Conservation (phyloP, 2,113 vertebrate genomes). For the Todiramphus saurophagus region DNA sequence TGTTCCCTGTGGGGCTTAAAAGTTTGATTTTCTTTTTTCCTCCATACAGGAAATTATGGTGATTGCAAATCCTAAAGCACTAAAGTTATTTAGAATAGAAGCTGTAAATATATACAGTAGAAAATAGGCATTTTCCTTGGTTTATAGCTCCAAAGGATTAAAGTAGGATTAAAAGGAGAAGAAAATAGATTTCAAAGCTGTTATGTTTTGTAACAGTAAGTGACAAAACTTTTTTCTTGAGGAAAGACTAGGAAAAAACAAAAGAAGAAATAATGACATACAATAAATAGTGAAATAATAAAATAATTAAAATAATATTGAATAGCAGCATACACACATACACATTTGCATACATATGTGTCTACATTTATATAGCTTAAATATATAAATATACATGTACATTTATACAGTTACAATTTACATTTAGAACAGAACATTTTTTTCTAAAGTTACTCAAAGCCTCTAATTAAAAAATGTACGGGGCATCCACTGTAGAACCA, state of each 20-base stretch:
- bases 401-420: neutral
- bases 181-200: conserved; percentile 63
- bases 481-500: neutral
- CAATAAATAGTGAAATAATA: neutral
- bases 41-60: neutral
- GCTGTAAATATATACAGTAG: conserved; percentile 55
- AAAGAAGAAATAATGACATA: neutral
- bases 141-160: conserved; percentile 65
- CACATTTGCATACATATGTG: neutral
- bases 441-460: neutral
- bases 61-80: conserved; percentile 57
- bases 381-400: neutral
- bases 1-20: conserved; percentile 22
- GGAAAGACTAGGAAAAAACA: neutral
- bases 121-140: conserved; percentile 40
- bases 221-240: neutral
- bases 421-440: neutral
- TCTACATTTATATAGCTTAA: neutral
- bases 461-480: neutral
- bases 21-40: conserved; percentile 40
- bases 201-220: conserved; percentile 27
- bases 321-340: neutral
- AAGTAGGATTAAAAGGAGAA: conserved; percentile 59
- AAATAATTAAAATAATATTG: neutral
- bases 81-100: conserved; percentile 53